These are phyloP conservation scores for Hydriomena furcata DNA, from an alignment of 2,888 invertebrate genomes.

Conservation along the genomic window DNA sequence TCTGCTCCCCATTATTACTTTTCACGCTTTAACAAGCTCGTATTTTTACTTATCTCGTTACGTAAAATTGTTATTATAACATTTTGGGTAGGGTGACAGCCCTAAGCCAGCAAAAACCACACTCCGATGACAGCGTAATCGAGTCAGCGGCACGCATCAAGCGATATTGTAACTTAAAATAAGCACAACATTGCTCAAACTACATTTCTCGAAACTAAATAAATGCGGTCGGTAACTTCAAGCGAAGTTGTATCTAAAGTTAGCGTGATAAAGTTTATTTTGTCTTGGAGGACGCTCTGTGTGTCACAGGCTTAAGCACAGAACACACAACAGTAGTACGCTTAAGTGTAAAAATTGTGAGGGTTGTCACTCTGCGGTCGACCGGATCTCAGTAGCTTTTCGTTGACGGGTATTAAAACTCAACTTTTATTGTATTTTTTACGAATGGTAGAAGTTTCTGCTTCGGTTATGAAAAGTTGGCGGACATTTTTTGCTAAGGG, in stretches of 20 bases:
- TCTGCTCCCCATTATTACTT: slow-evolving; percentile 79
- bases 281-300: background rate
- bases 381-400: slow-evolving; percentile 25
- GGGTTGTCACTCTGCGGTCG: slow-evolving; percentile 38
- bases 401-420: slow-evolving; percentile 32
- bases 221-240: background rate
- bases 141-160: background rate
- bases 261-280: slow-evolving; percentile 3
- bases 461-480: slow-evolving; percentile 14
- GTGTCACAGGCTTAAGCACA: background rate
- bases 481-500: slow-evolving; percentile 11
- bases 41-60: slow-evolving; percentile 80
- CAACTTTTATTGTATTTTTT: slow-evolving; percentile 30
- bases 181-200: slow-evolving; percentile 2
- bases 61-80: slow-evolving; percentile 73
- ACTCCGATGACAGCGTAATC: slow-evolving; percentile 1
- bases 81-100: slow-evolving; percentile 64
- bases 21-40: slow-evolving; percentile 83
- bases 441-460: slow-evolving; percentile 18
- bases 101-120: slow-evolving; percentile 35
- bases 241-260: background rate
- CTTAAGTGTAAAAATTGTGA: slow-evolving; percentile 21
- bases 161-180: slow-evolving; percentile 10
- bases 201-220: background rate
- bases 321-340: no score